phyloP scores from a whole-genome alignment of 2,888 invertebrate genomes.

The Hartigia nigra region DNA sequence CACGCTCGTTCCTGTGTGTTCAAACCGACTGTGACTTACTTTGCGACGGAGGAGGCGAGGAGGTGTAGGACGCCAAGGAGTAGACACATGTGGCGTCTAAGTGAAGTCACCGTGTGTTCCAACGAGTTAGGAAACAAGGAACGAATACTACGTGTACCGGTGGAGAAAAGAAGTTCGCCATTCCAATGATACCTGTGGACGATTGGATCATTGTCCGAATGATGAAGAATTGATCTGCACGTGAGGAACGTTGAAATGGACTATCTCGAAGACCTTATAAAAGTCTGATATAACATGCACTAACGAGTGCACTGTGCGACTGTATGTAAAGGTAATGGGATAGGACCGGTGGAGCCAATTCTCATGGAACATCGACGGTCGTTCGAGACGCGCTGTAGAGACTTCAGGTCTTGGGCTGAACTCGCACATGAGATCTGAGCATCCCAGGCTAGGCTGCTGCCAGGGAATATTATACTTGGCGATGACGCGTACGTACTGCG shows the following conservation, averaged over 20 bases:
- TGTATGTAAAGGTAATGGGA: neutral
- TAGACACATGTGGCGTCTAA: slow-evolving; percentile 2
- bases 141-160: neutral
- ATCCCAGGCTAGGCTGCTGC: slow-evolving; percentile 37
- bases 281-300: neutral
- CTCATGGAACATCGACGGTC: neutral
- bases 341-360: neutral
- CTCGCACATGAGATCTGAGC: slow-evolving; percentile 45
- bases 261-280: neutral
- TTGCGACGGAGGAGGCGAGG: neutral
- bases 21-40: slow-evolving; percentile 18
- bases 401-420: slow-evolving; percentile 28
- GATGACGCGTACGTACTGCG: slow-evolving; percentile 59
- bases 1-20: slow-evolving; percentile 24
- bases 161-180: neutral
- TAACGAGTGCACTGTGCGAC: neutral
- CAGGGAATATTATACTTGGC: slow-evolving; percentile 61
- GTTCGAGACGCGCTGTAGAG: neutral
- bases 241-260: too few relatives aligned
- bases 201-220: neutral
- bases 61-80: neutral
- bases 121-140: neutral
- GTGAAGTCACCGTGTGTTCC: neutral
- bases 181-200: neutral
- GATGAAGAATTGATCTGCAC: neutral